phyloP scores from a whole-genome alignment of 2,888 invertebrate genomes.

The Xylota sylvarum region DNA sequence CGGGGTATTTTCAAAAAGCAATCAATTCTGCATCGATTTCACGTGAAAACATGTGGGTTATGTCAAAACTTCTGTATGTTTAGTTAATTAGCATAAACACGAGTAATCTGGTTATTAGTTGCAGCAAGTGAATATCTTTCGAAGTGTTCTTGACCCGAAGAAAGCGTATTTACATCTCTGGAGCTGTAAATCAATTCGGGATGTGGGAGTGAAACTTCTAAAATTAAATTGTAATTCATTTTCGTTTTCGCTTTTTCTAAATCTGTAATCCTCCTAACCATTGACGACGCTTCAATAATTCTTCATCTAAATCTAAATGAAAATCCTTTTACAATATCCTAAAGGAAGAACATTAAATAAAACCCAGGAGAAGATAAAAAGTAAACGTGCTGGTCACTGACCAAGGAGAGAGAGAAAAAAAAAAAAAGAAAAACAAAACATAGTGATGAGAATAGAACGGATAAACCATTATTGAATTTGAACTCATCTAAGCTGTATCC shows the following conservation, averaged over 20 bases:
- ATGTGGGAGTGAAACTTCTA: slow-evolving; percentile 9
- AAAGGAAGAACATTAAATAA: slow-evolving; percentile 8
- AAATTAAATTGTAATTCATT: slow-evolving; percentile 55
- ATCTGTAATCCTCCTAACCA: slow-evolving; percentile 13
- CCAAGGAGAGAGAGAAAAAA: background rate
- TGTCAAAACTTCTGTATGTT: slow-evolving; percentile 1
- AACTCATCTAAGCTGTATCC: slow-evolving; percentile 61
- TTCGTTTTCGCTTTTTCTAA: slow-evolving; percentile 2
- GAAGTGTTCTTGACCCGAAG: slow-evolving; percentile 38
- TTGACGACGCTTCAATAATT: slow-evolving; percentile 51
- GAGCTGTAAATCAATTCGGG: background rate
- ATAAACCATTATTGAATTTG: slow-evolving; percentile 59
- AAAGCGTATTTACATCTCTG: background rate
- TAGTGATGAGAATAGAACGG: slow-evolving; percentile 33
- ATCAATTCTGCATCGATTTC: background rate
- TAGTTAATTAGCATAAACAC: slow-evolving; percentile 34
- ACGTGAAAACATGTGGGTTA: background rate
- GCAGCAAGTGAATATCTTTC: background rate
- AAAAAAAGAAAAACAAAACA: background rate
- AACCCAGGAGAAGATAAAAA: background rate
- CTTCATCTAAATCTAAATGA: slow-evolving; percentile 32
- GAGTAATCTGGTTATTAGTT: slow-evolving; percentile 5
- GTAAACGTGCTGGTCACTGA: slow-evolving; percentile 11
- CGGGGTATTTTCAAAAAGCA: background rate
- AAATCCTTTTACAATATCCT: slow-evolving; percentile 42